These are phyloP conservation scores for Halcyon smyrnensis DNA, from an alignment of 2,797 vertebrate genomes.

Conservation along the genomic window DNA sequence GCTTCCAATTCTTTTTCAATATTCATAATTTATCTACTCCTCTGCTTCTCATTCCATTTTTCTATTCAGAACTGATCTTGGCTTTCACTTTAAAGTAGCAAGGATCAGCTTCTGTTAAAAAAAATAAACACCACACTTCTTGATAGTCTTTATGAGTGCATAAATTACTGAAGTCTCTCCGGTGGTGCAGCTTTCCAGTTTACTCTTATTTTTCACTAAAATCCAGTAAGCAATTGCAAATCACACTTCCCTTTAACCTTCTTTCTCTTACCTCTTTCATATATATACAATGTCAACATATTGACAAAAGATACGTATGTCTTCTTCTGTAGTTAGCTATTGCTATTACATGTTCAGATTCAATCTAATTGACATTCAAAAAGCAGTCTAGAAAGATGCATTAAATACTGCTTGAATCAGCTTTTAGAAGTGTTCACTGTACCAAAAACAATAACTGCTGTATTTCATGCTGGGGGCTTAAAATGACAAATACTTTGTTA, in stretches of 20 bases:
- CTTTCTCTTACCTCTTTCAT: neutral
- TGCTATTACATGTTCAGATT: constrained; percentile 47
- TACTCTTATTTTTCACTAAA: constrained; percentile 1
- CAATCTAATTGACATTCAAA: constrained; percentile 53
- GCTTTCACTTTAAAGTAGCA: neutral
- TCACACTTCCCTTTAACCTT: neutral
- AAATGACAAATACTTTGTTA: constrained; percentile 56
- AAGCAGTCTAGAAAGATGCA: constrained; percentile 13
- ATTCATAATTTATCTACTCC: neutral
- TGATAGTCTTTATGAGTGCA: neutral
- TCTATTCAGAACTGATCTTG: neutral
- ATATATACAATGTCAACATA: neutral
- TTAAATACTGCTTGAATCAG: constrained; percentile 47
- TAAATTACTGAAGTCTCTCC: neutral
- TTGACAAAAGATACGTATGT: neutral
- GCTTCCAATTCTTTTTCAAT: neutral
- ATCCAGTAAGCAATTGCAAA: neutral
- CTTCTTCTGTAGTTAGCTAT: neutral
- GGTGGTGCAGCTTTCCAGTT: neutral
- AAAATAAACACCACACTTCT: neutral
- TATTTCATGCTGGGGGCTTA: neutral
- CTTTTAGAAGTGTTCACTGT: constrained; percentile 32
- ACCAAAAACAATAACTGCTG: neutral
- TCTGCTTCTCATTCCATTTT: neutral
- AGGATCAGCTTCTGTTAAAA: neutral